Percentiles rank a stretch among this genome's conserved stretches.
Conservation (phyloP, 2,113 vertebrate genomes). For the Corvus cornix region DNA sequence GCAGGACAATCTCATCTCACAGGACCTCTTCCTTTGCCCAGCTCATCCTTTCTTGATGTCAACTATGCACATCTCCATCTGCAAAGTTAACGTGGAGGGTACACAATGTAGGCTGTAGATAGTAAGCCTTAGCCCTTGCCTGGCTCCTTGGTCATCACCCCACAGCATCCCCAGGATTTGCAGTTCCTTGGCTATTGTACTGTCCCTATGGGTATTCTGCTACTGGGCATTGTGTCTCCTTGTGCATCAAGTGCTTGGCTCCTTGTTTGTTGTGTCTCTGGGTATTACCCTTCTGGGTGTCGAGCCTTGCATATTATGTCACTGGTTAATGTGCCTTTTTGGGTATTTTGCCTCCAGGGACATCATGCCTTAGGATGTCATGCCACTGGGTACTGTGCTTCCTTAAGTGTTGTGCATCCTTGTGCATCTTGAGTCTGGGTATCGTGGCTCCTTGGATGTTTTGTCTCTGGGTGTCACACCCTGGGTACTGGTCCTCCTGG, state of each 20-base stretch:
- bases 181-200: not conserved
- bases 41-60: not conserved
- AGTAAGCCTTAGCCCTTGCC: not conserved
- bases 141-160: not conserved
- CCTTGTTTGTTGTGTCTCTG: not conserved
- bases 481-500: not conserved
- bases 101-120: not conserved
- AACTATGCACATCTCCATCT: not conserved
- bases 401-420: not conserved
- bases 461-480: not conserved
- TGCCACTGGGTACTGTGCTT: not conserved
- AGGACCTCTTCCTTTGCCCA: not conserved
- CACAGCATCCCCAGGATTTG: rapidly evolving
- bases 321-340: not conserved
- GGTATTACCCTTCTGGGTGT: not conserved
- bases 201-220: not conserved
- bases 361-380: not conserved
- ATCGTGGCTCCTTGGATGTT: rapidly evolving
- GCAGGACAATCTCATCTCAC: not conserved
- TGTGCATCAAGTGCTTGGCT: not conserved
- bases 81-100: not conserved
- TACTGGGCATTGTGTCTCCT: not conserved
- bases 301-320: not conserved
- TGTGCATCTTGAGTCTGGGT: not conserved
- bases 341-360: not conserved